These are phyloP conservation scores for Neopelma chrysocephalum DNA, from an alignment of 2,797 vertebrate species.

Conservation along the genomic window DNA sequence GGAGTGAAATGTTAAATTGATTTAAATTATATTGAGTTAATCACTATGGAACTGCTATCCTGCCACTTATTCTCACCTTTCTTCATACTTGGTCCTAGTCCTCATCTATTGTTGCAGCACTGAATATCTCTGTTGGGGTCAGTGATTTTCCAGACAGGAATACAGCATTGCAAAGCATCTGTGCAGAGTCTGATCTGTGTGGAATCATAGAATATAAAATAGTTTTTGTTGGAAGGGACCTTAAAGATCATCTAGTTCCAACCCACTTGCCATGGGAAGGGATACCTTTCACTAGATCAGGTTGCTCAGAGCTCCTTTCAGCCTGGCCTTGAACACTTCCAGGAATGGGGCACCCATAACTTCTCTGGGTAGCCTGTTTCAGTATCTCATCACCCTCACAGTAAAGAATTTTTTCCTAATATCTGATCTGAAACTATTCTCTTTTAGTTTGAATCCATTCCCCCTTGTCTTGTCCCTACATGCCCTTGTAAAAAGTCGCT, in stretches of 20 bases:
- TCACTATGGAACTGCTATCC: not conserved
- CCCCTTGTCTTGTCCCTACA: not conserved
- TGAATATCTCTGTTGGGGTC: not conserved
- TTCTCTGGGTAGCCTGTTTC: not conserved
- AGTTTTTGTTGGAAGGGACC: not conserved
- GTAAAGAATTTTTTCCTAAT: not conserved
- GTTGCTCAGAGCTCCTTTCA: not conserved
- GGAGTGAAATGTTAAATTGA: not conserved
- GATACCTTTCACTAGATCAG: not conserved
- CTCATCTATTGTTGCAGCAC: not conserved
- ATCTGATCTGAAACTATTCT: not conserved
- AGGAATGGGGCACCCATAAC: not conserved
- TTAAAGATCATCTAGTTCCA: not conserved
- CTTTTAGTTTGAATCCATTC: not conserved
- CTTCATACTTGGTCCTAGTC: not conserved
- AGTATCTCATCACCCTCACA: not conserved
- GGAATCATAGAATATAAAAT: not conserved
- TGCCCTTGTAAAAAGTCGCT: not conserved
- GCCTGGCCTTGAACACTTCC: not conserved
- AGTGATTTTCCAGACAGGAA: not conserved
- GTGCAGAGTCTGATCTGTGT: not conserved
- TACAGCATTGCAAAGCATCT: not conserved
- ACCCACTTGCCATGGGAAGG: not conserved
- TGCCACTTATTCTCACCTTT: not conserved
- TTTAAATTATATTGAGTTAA: not conserved